Percentiles rank a stretch among this genome's conserved stretches.
These are phyloP conservation scores for Semnornis frantzii DNA, from an alignment of 2,113 vertebrate species.

Conservation along the genomic window DNA sequence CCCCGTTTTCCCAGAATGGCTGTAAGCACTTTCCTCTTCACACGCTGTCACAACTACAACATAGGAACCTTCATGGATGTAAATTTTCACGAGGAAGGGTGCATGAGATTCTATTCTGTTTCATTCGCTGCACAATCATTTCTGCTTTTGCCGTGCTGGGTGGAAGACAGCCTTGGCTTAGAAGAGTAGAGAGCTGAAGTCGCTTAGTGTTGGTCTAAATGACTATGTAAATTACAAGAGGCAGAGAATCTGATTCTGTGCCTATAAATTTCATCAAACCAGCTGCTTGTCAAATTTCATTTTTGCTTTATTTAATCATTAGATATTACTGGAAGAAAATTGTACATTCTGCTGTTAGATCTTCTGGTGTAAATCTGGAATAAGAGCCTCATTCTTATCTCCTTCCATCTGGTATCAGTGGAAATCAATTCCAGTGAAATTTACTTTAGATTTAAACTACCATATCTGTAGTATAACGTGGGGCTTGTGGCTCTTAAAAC, in stretches of 20 bases:
- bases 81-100: background rate
- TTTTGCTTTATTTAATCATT: constrained; percentile 58
- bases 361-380: constrained; percentile 28
- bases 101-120: background rate
- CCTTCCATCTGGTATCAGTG: background rate
- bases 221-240: constrained; percentile 54
- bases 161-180: background rate
- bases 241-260: constrained; percentile 30
- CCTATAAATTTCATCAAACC: constrained; percentile 35
- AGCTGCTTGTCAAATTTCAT: constrained; percentile 55
- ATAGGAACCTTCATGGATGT: background rate
- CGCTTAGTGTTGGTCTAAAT: constrained; percentile 5
- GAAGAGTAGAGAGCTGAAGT: constrained; percentile 1
- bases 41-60: background rate
- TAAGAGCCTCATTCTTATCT: constrained; percentile 2
- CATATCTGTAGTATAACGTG: background rate
- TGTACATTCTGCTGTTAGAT: background rate
- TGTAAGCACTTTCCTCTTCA: background rate
- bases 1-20: background rate
- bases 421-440: constrained; percentile 13
- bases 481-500: background rate
- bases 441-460: constrained; percentile 6
- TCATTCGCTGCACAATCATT: background rate
- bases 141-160: background rate
- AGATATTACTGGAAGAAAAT: constrained; percentile 5